Conservation (phyloP, 2,797 vertebrate genomes). For the Acestrorhynchus altus region DNA sequence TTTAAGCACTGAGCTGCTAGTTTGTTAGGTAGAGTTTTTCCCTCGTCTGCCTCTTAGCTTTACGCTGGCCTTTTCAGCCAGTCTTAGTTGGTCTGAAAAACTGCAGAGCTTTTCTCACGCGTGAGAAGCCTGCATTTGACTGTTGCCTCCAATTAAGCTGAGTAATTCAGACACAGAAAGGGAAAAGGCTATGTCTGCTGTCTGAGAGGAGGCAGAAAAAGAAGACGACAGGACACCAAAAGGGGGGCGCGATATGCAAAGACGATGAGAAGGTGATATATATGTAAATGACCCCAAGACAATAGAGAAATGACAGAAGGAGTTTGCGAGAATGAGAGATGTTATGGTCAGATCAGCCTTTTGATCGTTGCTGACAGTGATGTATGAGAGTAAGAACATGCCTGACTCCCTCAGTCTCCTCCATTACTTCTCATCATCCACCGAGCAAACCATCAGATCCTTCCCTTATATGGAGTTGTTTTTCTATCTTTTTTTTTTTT, state of each 20-base stretch:
- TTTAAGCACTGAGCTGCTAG: too few relatives aligned
- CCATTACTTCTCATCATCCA: constrained; percentile 21
- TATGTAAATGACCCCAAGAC: constrained; percentile 37
- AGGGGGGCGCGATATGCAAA: constrained; percentile 11
- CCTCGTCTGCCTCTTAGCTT: too few relatives aligned
- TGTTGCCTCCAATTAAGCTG: constrained; percentile 24
- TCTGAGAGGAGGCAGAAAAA: not conserved
- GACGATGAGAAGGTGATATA: constrained; percentile 26
- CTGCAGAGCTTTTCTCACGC: not conserved
- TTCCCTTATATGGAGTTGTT: not conserved
- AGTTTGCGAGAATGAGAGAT: not conserved
- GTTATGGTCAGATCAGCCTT: constrained; percentile 26
- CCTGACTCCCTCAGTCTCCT: constrained; percentile 15
- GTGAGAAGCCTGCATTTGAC: constrained; percentile 8
- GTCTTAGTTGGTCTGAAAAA: not conserved
- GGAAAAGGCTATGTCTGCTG: not conserved
- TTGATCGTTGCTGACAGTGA: constrained; percentile 19
- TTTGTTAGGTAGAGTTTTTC: too few relatives aligned
- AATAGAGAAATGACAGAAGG: constrained; percentile 15
- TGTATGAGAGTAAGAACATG: constrained; percentile 8
- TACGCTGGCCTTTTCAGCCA: constrained; percentile 2
- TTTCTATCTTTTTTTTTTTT: not conserved
- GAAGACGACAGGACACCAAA: not conserved
- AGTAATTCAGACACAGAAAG: not conserved
- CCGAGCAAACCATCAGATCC: constrained; percentile 9